phyloP scores from a whole-genome alignment of 2,113 vertebrate species.

The Pholis gunnellus region DNA sequence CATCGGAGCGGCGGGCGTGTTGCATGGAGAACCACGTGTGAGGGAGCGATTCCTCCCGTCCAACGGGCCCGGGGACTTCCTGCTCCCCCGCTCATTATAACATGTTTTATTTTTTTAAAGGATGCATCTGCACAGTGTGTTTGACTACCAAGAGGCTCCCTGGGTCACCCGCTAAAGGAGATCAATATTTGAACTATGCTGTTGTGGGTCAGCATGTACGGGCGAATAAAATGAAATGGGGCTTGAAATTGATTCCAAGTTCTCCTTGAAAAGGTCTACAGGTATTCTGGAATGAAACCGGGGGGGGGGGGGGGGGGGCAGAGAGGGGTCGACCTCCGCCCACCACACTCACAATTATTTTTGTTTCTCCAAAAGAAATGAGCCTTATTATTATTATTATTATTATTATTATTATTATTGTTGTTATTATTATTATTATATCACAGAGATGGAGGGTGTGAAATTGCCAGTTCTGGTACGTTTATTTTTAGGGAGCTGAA shows the following conservation, averaged over 20 bases:
- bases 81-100: conserved; percentile 25
- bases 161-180: conserved; percentile 59
- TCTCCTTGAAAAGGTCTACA: conserved; percentile 72
- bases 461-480: conserved; percentile 50
- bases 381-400: conserved; percentile 66
- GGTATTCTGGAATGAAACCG: conserved; percentile 56
- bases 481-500: conserved; percentile 54
- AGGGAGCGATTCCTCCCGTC: conserved; percentile 34
- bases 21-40: conserved; percentile 33
- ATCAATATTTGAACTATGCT: conserved; percentile 79
- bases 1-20: conserved; percentile 34
- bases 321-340: conserved; percentile 61
- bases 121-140: conserved; percentile 54
- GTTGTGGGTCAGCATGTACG: conserved; percentile 74
- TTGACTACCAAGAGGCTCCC: conserved; percentile 61
- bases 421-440: conserved; percentile 47
- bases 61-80: neutral
- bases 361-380: conserved; percentile 75
- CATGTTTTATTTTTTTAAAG: conserved; percentile 15
- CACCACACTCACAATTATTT: conserved; percentile 67
- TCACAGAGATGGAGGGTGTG: conserved; percentile 37
- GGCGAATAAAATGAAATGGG: conserved; percentile 79
- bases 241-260: conserved; percentile 83
- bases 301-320: conserved; percentile 9
- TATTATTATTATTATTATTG: conserved; percentile 48